Conservation (phyloP, 2,888 invertebrate species). For the Hirtodrosophila histrioides region DNA sequence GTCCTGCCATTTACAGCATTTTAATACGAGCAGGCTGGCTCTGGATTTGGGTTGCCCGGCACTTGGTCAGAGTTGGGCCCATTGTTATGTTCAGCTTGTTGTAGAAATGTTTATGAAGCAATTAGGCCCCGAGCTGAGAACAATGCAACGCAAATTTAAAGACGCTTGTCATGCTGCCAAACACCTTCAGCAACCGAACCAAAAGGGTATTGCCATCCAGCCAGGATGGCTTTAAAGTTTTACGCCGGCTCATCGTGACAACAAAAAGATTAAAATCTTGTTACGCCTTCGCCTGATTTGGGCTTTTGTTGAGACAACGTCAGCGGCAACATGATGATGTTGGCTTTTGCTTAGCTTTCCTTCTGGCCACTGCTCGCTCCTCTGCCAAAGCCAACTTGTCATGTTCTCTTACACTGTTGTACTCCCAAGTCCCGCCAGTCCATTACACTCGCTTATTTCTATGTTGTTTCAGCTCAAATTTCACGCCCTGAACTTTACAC, state of each 20-base stretch:
- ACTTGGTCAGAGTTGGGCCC: constrained; percentile 13
- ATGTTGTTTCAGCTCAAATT: neutral
- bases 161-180: constrained; percentile 48
- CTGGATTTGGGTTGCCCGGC: constrained; percentile 1
- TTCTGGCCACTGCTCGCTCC: constrained; percentile 3
- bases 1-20: constrained; percentile 79
- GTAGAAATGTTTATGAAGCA: constrained; percentile 81
- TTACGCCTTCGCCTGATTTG: constrained; percentile 71
- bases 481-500: constrained; percentile 25
- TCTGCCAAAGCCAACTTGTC: constrained; percentile 45
- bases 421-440: constrained; percentile 4
- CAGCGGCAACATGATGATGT: constrained; percentile 39
- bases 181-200: constrained; percentile 31
- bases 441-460: constrained; percentile 30
- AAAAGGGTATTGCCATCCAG: constrained; percentile 49
- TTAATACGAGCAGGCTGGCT: constrained; percentile 59
- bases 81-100: constrained; percentile 65
- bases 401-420: constrained; percentile 26
- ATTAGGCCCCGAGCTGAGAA: constrained; percentile 78
- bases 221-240: constrained; percentile 66
- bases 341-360: constrained; percentile 25
- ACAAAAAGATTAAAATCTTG: constrained; percentile 72
- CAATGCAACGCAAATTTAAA: constrained; percentile 72
- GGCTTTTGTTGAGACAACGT: constrained; percentile 50
- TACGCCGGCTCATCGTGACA: constrained; percentile 71